Evolutionary conservation across 2,113 vertebrate genomes (phyloP).

Genomic region (Platichthys flesus): DNA sequence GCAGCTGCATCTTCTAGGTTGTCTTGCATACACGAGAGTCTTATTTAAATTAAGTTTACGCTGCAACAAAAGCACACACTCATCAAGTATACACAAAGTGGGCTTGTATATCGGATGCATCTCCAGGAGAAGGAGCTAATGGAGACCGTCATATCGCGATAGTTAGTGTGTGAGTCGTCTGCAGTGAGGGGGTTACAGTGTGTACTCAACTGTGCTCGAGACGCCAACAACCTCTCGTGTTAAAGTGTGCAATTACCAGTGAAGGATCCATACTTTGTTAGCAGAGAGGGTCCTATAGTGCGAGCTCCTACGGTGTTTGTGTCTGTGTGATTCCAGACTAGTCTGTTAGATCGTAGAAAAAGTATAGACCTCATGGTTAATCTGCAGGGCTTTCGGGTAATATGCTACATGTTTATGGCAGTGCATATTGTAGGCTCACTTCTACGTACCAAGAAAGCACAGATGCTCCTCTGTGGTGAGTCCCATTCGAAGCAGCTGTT

Average conservation of each 20-base stretch:
- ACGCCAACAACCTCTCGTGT: conserved; percentile 46
- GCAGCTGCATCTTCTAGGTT: conserved; percentile 17
- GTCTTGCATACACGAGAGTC: not conserved
- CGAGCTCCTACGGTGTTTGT: not conserved
- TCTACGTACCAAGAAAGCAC: conserved; percentile 93
- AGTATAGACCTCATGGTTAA: not conserved
- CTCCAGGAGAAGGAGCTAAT: conserved; percentile 14
- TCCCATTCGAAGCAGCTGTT: conserved; percentile 99
- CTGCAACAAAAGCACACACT: conserved; percentile 30
- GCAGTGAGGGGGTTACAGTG: conserved; percentile 3
- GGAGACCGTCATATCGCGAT: conserved; percentile 15
- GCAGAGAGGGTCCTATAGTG: conserved; percentile 24
- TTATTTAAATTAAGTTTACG: conserved; percentile 32
- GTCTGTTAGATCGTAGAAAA: not conserved
- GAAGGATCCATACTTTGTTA: conserved; percentile 50
- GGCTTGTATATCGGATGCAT: conserved; percentile 23
- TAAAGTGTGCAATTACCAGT: conserved; percentile 48
- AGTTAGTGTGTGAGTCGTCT: conserved; percentile 32
- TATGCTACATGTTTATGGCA: not conserved
- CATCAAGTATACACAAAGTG: conserved; percentile 6
- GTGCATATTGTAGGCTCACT: not conserved
- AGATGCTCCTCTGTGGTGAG: conserved; percentile 96
- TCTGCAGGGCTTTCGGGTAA: not conserved
- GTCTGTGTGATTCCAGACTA: not conserved
- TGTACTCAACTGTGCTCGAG: conserved; percentile 46